These are phyloP conservation scores for Laupala kohalensis DNA, from an alignment of 1,140 invertebrate genomes.

Conservation along the genomic window DNA sequence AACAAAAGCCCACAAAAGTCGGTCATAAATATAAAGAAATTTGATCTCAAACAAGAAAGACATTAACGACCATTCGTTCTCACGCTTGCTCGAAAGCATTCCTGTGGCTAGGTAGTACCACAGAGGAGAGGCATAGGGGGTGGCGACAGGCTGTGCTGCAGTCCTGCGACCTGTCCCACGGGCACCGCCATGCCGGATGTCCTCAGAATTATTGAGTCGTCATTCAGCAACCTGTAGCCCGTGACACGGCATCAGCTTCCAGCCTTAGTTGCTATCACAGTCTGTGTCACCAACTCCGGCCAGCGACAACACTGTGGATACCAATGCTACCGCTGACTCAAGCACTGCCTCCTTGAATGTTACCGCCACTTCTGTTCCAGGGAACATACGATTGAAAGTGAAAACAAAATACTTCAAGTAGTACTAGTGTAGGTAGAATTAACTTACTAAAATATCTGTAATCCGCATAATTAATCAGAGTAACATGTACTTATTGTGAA, in stretches of 20 bases:
- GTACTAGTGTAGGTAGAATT: no score
- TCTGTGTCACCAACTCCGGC: not conserved
- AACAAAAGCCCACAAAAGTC: no score
- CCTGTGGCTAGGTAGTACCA: no score
- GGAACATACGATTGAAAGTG: no score
- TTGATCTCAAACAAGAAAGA: no score
- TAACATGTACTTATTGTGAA: no score
- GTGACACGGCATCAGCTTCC: not conserved
- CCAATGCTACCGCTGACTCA: not conserved
- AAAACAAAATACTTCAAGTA: no score
- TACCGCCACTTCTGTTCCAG: not conserved
- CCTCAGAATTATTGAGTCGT: not conserved
- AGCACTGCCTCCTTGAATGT: not conserved
- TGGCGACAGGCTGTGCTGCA: no score
- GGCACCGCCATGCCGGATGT: not conserved
- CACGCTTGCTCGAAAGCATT: not conserved
- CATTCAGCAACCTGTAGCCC: not conserved
- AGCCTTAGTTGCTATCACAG: no score
- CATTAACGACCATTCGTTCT: not conserved
- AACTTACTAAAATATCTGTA: no score
- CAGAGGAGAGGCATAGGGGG: not conserved
- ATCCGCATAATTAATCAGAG: no score
- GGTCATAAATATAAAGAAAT: no score
- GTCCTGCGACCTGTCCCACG: not conserved
- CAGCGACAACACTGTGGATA: not conserved